phyloP scores from a whole-genome alignment of 2,888 invertebrate genomes.

The Drosophila leonis region DNA sequence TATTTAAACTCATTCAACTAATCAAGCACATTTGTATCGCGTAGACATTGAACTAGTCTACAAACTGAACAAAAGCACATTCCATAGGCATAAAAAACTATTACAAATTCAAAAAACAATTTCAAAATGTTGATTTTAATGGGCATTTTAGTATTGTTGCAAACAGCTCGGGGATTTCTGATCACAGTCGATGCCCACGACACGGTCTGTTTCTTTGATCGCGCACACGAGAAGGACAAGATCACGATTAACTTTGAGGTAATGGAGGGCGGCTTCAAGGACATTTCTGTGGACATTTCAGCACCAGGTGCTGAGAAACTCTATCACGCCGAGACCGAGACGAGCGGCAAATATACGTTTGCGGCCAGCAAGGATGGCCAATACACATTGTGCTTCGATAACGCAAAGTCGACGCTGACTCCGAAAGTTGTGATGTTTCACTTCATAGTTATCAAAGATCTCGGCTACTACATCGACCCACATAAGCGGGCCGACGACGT shows the following conservation, averaged over 20 bases:
- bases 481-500: slow-evolving; percentile 52
- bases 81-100: too few species aligned
- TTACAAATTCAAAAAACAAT: background rate
- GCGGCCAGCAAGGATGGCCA: slow-evolving; percentile 43
- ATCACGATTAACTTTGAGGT: slow-evolving; percentile 64
- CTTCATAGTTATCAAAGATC: slow-evolving; percentile 41
- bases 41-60: background rate
- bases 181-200: slow-evolving; percentile 70
- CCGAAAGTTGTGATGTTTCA: slow-evolving; percentile 73
- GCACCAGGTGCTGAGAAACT: slow-evolving; percentile 47
- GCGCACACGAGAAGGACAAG: slow-evolving; percentile 46
- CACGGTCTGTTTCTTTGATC: slow-evolving; percentile 61
- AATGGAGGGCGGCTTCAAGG: slow-evolving; percentile 72
- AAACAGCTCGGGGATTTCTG: slow-evolving; percentile 32
- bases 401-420: slow-evolving; percentile 56
- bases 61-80: background rate
- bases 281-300: slow-evolving; percentile 47
- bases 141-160: background rate
- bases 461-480: slow-evolving; percentile 45
- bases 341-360: slow-evolving; percentile 62
- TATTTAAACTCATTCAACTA: too few species aligned
- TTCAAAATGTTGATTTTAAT: slow-evolving; percentile 8
- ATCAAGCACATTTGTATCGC: too few species aligned
- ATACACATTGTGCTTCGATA: slow-evolving; percentile 62
- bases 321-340: slow-evolving; percentile 38